These are phyloP conservation scores for Salticus scenicus DNA, from an alignment of 2,888 invertebrate genomes.

Conservation along the genomic window DNA sequence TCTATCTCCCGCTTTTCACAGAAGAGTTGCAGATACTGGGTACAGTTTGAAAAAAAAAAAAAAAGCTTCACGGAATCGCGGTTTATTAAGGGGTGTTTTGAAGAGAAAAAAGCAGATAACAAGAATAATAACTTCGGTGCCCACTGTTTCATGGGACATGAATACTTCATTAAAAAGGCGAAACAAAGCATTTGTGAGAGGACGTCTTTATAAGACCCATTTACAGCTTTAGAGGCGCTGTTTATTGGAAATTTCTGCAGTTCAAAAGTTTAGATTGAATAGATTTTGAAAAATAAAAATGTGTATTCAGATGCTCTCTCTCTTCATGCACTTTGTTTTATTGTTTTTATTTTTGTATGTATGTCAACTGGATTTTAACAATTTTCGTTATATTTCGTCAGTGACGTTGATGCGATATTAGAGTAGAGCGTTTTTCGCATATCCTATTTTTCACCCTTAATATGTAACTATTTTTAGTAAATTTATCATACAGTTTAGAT, in stretches of 20 bases:
- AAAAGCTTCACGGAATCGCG: not conserved
- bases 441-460: too few species aligned
- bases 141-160: constrained; percentile 20
- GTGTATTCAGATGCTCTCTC: too few species aligned
- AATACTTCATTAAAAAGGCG: constrained; percentile 49
- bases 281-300: too few species aligned
- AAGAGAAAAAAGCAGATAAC: constrained; percentile 17
- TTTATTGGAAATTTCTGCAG: not conserved
- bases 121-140: constrained; percentile 27
- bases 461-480: too few species aligned
- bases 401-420: too few species aligned
- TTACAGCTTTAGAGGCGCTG: not conserved
- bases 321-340: too few species aligned
- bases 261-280: not conserved
- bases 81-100: not conserved
- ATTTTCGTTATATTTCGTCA: too few species aligned
- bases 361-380: too few species aligned
- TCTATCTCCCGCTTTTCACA: constrained; percentile 11
- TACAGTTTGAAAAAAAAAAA: constrained; percentile 8
- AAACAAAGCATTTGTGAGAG: constrained; percentile 27
- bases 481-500: too few species aligned
- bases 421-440: too few species aligned
- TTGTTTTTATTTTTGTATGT: too few species aligned
- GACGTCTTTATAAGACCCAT: not conserved
- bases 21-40: not conserved